Percentiles rank a stretch among this genome's conserved stretches.
Conservation (phyloP, 2,888 invertebrate species). For the Stenotaenia linearis region DNA sequence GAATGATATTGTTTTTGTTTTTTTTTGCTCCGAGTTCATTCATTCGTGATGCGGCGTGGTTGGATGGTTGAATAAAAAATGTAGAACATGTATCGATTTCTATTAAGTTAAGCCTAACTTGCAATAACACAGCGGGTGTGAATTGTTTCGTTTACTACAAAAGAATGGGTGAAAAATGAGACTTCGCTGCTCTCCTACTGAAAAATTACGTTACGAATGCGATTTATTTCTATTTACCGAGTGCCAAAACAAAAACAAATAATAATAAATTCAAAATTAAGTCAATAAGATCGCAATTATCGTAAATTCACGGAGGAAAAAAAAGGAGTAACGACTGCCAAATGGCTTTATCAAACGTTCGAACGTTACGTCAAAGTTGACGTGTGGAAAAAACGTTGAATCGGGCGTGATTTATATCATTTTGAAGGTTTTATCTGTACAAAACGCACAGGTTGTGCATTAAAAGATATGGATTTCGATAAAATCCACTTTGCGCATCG, state of each 20-base stretch:
- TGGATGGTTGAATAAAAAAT: background rate
- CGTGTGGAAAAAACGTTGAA: too few species aligned
- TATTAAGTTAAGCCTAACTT: background rate
- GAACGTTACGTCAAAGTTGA: too few species aligned
- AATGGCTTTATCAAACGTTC: too few species aligned
- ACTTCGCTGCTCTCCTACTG: background rate
- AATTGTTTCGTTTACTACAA: background rate
- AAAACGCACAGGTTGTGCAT: too few species aligned
- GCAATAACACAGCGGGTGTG: background rate
- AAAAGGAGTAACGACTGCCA: background rate
- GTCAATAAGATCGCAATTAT: background rate
- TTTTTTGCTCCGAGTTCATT: background rate
- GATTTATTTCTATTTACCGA: background rate
- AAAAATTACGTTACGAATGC: background rate
- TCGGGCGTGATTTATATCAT: too few species aligned
- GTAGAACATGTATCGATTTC: background rate
- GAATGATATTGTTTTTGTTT: too few species aligned
- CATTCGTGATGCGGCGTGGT: background rate
- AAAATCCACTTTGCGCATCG: background rate
- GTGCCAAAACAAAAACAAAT: background rate
- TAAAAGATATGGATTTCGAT: background rate
- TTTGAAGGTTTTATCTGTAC: too few species aligned
- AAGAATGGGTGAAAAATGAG: background rate
- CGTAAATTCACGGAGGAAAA: background rate
- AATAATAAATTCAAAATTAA: background rate